Evolutionary conservation across 2,888 invertebrate species (phyloP), one percentile per base, ranked within the genome.

Genomic region (Apamea anceps): DNA sequence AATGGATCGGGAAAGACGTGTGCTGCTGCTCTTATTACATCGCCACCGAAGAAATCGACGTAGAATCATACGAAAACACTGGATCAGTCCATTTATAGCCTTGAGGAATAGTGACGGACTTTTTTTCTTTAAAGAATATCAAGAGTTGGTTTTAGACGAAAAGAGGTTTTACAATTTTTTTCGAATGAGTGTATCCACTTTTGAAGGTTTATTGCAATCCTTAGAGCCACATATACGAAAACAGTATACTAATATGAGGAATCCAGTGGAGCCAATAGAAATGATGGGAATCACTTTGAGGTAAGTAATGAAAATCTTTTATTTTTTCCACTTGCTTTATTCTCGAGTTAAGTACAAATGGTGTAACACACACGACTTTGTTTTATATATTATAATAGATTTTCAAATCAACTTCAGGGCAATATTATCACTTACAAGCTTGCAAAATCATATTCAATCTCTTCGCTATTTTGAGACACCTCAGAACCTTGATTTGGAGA

Each of bases 161-260:
- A 84, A 48, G 13, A 48, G 48, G 48, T 48, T 48, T 48, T 88
- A 84, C 70, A 85, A 79, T 79, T 87, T 81, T 45, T 88, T 88
- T 87, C 67, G 85, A 85, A 85, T 48, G 48, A 48, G 48, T 48
- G 48, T 48, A 48, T 54, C 77, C 45, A 82, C 63, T 81, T 88
- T 85, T 60, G 73, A 85, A 75, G 10, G 75, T 83, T 86, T 88
- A 81, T 81, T 88, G 66, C 13, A 82, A 74, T 63, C 80, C 70
- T 81, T 86, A 84, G 78, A 83, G 51, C 87, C 85, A 85, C 87
- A 88, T 81, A 72, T 88, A 84, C 75, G 73, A 72, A 82, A 82
- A 71, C 81, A 86, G 72, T 88, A 87, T 77, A 85, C 81, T 80
- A 87, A 82, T 66, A 78, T 79, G 79, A 86, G 85, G 67, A 79